Evolutionary conservation across 2,888 invertebrate species (phyloP), one percentile per base, ranked within the genome.

Genomic region (Ochropleura plecta): DNA sequence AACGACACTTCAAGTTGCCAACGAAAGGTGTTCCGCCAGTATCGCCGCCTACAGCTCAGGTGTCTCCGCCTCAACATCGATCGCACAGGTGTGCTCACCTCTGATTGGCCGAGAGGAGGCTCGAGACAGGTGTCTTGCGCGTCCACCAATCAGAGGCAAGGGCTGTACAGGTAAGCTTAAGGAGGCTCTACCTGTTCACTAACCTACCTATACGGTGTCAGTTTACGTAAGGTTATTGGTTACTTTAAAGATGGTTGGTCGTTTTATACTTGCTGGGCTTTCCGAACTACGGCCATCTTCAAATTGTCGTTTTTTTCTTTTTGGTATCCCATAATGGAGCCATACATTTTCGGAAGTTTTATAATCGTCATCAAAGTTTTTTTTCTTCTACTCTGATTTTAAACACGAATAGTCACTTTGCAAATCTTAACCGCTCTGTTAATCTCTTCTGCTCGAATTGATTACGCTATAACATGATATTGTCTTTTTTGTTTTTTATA

Each of bases 51-150:
- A 76, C 83, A 51, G 60, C 75, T 81, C 80, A 80, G 85, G 86
- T 88, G 89, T 85, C 89, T 77, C 92, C 92, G 93, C 94, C 94
- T 91, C 81, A 70, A 49, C 78, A 91, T 91, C 89, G 92, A 93
- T 86, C 88, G 85, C 66, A 85, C 95, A 95, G 95, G 95, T 95
- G 92, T 73, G 88, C 84, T 73, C 73, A 44, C 70, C 73, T 46
- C 81, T 79, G 78, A 95, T 95, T 94, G 95, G 94, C 67, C 70
- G 88, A 88, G 82, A 78, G 75, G 42, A 65, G 69, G 90, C 88
- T 91, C 91, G 86, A 92, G 92, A 89, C 94, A 95, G 94, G 94
- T 94, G 89, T 88, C 89, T 87, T 86, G 53, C 10, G 42, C 12
- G 14, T 44, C 73, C 16, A 78, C 95, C 94, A 94, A 94, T 93